Percentiles rank a stretch among this genome's conserved stretches.
Conservation (phyloP, 2,113 vertebrate species). For the Puma concolor region DNA sequence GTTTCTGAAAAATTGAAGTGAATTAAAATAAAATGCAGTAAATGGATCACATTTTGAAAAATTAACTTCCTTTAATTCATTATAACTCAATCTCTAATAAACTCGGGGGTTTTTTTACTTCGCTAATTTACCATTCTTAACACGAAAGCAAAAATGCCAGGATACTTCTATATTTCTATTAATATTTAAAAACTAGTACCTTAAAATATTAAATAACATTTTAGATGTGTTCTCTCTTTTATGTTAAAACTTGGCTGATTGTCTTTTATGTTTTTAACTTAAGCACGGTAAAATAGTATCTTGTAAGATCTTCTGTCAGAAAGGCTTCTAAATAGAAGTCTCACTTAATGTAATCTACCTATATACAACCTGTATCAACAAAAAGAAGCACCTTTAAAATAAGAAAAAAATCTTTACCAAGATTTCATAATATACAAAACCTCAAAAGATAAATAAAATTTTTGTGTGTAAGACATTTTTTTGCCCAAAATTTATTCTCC, state of each 20-base stretch:
- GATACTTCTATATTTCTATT: constrained; percentile 10
- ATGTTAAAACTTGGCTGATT: constrained; percentile 16
- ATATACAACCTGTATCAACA: not conserved
- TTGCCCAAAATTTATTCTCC: constrained; percentile 27
- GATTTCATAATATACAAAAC: not conserved
- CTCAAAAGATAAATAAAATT: constrained; percentile 18
- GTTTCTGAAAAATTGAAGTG: not conserved
- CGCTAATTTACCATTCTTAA: not conserved
- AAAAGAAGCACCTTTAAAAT: constrained; percentile 27
- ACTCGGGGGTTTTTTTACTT: not conserved
- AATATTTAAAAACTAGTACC: constrained; percentile 15
- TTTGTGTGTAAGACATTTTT: constrained; percentile 15
- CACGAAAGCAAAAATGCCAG: not conserved
- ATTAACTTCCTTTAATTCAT: constrained; percentile 11
- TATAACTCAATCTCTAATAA: not conserved
- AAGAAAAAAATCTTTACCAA: not conserved
- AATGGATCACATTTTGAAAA: constrained; percentile 34
- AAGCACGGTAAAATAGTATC: not conserved
- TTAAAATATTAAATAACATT: constrained; percentile 35
- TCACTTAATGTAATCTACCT: not conserved
- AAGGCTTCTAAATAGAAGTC: not conserved
- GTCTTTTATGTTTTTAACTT: constrained; percentile 29
- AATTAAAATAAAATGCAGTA: not conserved
- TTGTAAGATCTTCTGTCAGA: not conserved
- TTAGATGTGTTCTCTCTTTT: constrained; percentile 19